A percentile compares a stretch with the other conserved stretches of the same genome.
phyloP scores from a whole-genome alignment of 2,888 invertebrate genomes.

The Crematogaster levior region DNA sequence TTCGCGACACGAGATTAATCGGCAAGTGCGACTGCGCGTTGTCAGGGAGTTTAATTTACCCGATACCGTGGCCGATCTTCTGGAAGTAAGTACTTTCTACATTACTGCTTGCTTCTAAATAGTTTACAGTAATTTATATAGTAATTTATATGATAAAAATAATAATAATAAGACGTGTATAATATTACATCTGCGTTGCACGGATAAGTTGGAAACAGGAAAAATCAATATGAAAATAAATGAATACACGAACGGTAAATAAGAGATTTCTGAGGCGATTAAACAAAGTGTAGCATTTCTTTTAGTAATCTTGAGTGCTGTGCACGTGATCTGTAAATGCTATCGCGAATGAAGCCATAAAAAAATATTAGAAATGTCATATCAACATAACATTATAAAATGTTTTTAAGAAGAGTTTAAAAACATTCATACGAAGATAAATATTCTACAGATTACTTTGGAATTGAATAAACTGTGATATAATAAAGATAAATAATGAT shows the following conservation, averaged over 20 bases:
- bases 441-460: neutral
- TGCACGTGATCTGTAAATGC: neutral
- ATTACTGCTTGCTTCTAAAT: neutral
- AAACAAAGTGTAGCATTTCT: neutral
- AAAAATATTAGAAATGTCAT: neutral
- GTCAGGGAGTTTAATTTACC: conserved; percentile 98
- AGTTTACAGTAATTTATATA: conserved; percentile 20
- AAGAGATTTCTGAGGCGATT: neutral
- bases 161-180: neutral
- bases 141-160: neutral
- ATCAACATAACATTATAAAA: neutral
- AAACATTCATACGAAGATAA: neutral
- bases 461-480: neutral
- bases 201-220: neutral
- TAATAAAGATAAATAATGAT: neutral
- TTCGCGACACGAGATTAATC: conserved; percentile 91
- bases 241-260: neutral
- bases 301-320: conserved; percentile 6
- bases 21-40: conserved; percentile 92
- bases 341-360: neutral
- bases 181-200: neutral
- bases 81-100: conserved; percentile 86
- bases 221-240: conserved; percentile 11
- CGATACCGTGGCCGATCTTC: conserved; percentile 93
- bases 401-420: neutral